A percentile compares a stretch with the other conserved stretches of the same genome.
phyloP scores from a whole-genome alignment of 2,113 vertebrate species.

The Apeltes quadracus region DNA sequence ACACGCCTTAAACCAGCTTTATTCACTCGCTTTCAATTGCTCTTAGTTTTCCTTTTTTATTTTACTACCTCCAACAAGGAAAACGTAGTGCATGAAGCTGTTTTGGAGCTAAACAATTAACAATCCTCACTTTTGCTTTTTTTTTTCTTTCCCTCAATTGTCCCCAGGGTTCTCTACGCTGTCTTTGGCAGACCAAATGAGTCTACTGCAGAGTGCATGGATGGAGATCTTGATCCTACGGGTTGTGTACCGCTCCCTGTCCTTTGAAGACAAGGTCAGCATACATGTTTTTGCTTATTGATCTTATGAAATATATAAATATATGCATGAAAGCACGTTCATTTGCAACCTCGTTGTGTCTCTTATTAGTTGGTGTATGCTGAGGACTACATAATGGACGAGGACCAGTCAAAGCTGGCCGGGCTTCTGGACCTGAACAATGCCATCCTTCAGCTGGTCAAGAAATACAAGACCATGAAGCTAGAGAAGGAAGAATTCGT shows the following conservation, averaged over 20 bases:
- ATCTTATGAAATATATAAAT: background rate
- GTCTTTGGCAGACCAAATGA: slow-evolving; percentile 99
- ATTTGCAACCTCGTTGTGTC: background rate
- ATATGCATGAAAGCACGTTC: background rate
- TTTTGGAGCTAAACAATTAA: background rate
- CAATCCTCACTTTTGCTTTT: slow-evolving; percentile 6
- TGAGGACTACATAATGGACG: slow-evolving; percentile 99
- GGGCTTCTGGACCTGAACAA: slow-evolving; percentile 98
- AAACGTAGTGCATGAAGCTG: background rate
- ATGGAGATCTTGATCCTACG: slow-evolving; percentile 99
- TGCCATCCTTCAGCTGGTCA: slow-evolving; percentile 97
- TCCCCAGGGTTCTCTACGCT: slow-evolving; percentile 94
- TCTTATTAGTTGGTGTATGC: slow-evolving; percentile 90
- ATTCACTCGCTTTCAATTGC: background rate
- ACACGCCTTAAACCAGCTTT: slow-evolving; percentile 19
- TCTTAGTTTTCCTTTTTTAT: slow-evolving; percentile 6
- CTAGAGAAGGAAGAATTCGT: slow-evolving; percentile 99
- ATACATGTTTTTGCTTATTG: background rate
- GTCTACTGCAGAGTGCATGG: slow-evolving; percentile 98
- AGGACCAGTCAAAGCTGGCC: slow-evolving; percentile 97
- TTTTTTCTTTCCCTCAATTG: slow-evolving; percentile 27
- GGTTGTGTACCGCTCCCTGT: slow-evolving; percentile 96
- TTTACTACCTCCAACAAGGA: background rate
- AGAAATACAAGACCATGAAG: slow-evolving; percentile 98
- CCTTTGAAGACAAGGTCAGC: slow-evolving; percentile 92